A percentile compares a stretch with the other conserved stretches of the same genome.
phyloP scores from a whole-genome alignment of 2,888 invertebrate species.

The Eupsilia transversa region DNA sequence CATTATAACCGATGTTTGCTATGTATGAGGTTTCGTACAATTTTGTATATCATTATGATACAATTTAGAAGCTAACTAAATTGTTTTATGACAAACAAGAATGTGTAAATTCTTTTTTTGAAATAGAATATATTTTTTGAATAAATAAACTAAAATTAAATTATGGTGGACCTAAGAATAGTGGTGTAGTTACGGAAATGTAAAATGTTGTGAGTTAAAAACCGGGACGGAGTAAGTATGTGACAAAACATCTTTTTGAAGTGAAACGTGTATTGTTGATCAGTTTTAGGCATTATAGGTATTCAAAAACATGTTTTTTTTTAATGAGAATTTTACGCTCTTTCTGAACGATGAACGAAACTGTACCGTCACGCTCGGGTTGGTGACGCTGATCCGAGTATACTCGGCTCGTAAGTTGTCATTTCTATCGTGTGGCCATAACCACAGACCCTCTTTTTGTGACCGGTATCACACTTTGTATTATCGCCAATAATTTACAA shows the following conservation, averaged over 20 bases:
- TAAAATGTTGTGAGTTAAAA: slow-evolving; percentile 34
- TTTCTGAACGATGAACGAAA: not conserved
- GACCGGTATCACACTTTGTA: not conserved
- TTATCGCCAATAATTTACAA: not conserved
- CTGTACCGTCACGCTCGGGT: not conserved
- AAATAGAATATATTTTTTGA: slow-evolving; percentile 18
- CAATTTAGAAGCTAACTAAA: slow-evolving; percentile 32
- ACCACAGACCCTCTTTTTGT: not conserved
- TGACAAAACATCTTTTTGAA: slow-evolving; percentile 16
- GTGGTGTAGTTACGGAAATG: slow-evolving; percentile 20
- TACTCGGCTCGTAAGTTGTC: not conserved
- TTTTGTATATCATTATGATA: slow-evolving; percentile 55
- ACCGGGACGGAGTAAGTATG: slow-evolving; percentile 8
- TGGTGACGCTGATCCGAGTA: not conserved
- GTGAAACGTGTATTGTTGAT: slow-evolving; percentile 9
- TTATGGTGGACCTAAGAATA: slow-evolving; percentile 28
- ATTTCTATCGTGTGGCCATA: not conserved
- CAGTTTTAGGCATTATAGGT: slow-evolving; percentile 3
- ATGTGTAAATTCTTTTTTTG: slow-evolving; percentile 10
- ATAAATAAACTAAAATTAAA: slow-evolving; percentile 7
- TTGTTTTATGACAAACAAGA: slow-evolving; percentile 20
- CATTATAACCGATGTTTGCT: slow-evolving; percentile 28
- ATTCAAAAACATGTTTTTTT: slow-evolving; percentile 1
- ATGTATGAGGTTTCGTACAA: slow-evolving; percentile 60
- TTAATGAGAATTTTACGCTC: too few species aligned